These are phyloP conservation scores for Hartigia nigra DNA, from an alignment of 2,888 invertebrate species.

Conservation along the genomic window DNA sequence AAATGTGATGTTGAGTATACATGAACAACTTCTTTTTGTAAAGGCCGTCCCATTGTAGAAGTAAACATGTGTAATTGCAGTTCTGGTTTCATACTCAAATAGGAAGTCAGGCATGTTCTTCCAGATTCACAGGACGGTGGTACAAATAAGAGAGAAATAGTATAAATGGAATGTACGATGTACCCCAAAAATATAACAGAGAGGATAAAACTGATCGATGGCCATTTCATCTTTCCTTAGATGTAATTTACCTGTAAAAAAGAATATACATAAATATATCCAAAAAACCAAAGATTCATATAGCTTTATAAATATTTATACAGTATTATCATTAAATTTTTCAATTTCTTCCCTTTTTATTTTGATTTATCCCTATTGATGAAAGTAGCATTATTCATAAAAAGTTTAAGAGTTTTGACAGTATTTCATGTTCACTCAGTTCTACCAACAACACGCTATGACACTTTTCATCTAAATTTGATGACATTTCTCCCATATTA, in stretches of 20 bases:
- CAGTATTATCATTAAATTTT: not conserved
- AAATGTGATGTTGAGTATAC: conserved; percentile 74
- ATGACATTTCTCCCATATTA: not conserved
- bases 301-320: not conserved
- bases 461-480: too few species aligned
- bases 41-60: conserved; percentile 72
- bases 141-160: conserved; percentile 78
- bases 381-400: not conserved
- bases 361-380: not conserved
- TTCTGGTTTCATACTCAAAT: conserved; percentile 75
- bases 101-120: conserved; percentile 77
- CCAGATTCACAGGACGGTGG: conserved; percentile 76
- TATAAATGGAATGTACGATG: conserved; percentile 81
- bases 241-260: not conserved
- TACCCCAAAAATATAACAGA: conserved; percentile 76
- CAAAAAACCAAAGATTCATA: not conserved
- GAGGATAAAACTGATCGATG: conserved; percentile 73
- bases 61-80: conserved; percentile 78
- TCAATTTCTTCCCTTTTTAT: not conserved
- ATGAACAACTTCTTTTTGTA: conserved; percentile 70
- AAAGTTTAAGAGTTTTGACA: not conserved
- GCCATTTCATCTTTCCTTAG: conserved; percentile 27
- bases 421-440: not conserved
- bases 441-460: not conserved
- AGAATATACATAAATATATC: not conserved